phyloP scores from a whole-genome alignment of 2,113 vertebrate genomes.

The Nycticebus coucang region DNA sequence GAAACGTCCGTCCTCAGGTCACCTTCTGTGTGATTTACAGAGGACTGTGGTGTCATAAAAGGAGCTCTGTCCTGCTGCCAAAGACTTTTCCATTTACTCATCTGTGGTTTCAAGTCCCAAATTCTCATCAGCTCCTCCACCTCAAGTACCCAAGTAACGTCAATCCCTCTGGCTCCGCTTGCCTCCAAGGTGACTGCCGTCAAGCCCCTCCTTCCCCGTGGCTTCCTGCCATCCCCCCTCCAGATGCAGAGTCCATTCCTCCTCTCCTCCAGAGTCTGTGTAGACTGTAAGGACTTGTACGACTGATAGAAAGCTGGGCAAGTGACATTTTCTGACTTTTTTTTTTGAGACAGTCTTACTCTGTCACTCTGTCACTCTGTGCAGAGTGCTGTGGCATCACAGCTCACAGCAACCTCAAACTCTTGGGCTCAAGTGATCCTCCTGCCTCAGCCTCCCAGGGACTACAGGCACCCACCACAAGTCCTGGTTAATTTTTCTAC shows the following conservation, averaged over 20 bases:
- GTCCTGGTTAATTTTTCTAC: too few species aligned
- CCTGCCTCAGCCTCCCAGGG: too few species aligned
- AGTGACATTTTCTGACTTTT: not conserved
- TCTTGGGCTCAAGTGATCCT: too few species aligned
- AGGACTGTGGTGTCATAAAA: not conserved
- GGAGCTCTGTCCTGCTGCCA: not conserved
- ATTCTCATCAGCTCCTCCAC: not conserved
- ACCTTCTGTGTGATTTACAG: not conserved
- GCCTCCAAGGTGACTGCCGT: not conserved
- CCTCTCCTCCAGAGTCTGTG: not conserved
- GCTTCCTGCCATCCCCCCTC: not conserved
- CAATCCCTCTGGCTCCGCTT: not conserved
- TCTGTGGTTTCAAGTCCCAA: not conserved
- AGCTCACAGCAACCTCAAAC: too few species aligned
- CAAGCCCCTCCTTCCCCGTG: not conserved
- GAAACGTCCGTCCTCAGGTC: not conserved
- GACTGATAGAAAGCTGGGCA: not conserved
- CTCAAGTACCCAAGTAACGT: not conserved
- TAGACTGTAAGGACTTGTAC: not conserved
- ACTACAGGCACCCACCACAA: too few species aligned
- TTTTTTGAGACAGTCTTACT: too few species aligned
- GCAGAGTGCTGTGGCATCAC: too few species aligned
- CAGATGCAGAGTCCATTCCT: not conserved
- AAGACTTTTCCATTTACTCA: not conserved
- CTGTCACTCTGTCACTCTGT: too few species aligned